Evolutionary conservation across 2,113 vertebrate species (phyloP).

Genomic region (Aldabrachelys gigantea): DNA sequence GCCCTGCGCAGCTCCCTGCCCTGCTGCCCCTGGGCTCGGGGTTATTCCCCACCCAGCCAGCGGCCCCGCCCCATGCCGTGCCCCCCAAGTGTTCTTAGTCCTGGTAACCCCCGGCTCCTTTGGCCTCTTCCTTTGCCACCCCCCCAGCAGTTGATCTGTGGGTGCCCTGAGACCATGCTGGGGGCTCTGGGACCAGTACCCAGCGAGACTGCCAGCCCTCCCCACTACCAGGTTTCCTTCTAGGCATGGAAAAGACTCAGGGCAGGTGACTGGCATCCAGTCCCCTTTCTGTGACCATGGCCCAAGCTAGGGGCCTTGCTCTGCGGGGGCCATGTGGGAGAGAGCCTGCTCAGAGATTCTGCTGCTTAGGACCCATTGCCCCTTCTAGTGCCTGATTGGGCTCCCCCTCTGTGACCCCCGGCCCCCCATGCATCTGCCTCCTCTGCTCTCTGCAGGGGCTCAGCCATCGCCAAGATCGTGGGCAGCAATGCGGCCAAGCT

Average conservation of each 20-base stretch:
- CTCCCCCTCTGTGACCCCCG: background rate
- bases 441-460: conserved; percentile 84
- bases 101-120: background rate
- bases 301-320: background rate
- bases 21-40: no score
- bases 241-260: background rate
- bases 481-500: conserved; percentile 87
- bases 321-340: background rate
- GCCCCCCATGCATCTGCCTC: background rate
- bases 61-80: background rate
- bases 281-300: background rate
- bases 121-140: background rate
- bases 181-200: background rate
- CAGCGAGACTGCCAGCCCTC: background rate
- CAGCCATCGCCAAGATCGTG: conserved; percentile 95
- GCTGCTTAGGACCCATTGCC: background rate
- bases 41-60: background rate
- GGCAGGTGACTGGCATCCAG: background rate
- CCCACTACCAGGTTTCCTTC: background rate
- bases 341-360: background rate
- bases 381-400: no score
- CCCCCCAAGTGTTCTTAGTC: background rate
- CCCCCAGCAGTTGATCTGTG: conserved; percentile 10
- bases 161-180: background rate
- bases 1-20: background rate